Evolutionary conservation across 2,888 invertebrate species (phyloP).

Genomic region (Timema cristinae): DNA sequence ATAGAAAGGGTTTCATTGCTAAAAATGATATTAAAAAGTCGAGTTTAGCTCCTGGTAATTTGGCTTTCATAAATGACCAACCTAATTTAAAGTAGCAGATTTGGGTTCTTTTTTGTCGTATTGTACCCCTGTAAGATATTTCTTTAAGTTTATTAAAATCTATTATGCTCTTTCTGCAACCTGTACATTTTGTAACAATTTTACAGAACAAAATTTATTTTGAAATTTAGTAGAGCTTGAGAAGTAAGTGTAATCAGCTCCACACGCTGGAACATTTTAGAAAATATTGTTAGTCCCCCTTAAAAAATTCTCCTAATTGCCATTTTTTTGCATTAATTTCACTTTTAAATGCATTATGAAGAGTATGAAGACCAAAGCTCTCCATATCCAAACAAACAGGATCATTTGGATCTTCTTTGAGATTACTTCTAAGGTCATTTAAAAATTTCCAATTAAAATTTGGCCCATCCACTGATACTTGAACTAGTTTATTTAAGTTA

Average conservation of each 20-base stretch:
- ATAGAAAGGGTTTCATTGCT: slow-evolving; percentile 26
- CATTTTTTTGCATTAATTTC: slow-evolving; percentile 20
- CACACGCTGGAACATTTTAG: slow-evolving; percentile 24
- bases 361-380: background rate
- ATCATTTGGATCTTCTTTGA: background rate
- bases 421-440: background rate
- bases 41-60: slow-evolving; percentile 25
- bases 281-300: slow-evolving; percentile 25
- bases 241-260: too few species aligned
- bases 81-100: slow-evolving; percentile 19
- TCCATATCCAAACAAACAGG: background rate
- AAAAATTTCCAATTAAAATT: background rate
- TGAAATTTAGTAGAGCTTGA: too few species aligned
- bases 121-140: slow-evolving; percentile 21
- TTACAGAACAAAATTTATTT: slow-evolving; percentile 26
- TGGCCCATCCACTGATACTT: slow-evolving; percentile 11
- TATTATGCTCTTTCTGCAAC: slow-evolving; percentile 28
- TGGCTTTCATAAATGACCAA: slow-evolving; percentile 18
- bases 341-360: background rate
- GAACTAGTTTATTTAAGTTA: background rate
- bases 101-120: slow-evolving; percentile 15
- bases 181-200: slow-evolving; percentile 26
- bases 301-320: slow-evolving; percentile 22
- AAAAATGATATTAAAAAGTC: slow-evolving; percentile 26
- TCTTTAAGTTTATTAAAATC: slow-evolving; percentile 24